Percentiles rank a stretch among this genome's conserved stretches.
Conservation (phyloP, 2,797 vertebrate genomes). For the Linurgus olivaceus region DNA sequence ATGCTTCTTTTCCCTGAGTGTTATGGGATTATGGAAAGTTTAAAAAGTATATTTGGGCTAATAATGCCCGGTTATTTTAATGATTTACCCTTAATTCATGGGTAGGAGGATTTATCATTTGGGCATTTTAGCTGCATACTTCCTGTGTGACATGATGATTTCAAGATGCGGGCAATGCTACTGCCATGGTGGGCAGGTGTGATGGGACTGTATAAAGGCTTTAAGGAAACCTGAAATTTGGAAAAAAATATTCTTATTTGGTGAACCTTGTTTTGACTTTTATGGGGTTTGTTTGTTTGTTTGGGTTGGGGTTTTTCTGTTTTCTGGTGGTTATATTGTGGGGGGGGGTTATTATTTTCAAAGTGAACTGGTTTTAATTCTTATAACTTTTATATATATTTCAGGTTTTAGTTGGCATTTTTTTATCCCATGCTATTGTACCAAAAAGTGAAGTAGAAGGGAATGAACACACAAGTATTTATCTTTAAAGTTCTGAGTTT, state of each 20-base stretch:
- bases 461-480: neutral
- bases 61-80: neutral
- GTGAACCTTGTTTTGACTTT: neutral
- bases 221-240: neutral
- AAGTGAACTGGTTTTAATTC: neutral
- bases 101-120: neutral
- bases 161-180: neutral
- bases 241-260: neutral
- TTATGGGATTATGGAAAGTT: neutral
- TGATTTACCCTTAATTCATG: neutral
- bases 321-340: no score
- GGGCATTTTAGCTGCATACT: neutral
- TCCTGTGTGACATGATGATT: neutral
- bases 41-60: neutral
- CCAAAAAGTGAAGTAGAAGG: neutral
- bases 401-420: neutral
- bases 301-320: no score
- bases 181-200: neutral
- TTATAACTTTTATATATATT: neutral
- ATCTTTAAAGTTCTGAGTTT: neutral
- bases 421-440: neutral
- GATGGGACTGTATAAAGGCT: neutral
- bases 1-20: neutral
- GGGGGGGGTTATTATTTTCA: neutral
- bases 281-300: neutral